These are phyloP conservation scores for Hypomesus transpacificus DNA, from an alignment of 2,113 vertebrate genomes.

Conservation along the genomic window DNA sequence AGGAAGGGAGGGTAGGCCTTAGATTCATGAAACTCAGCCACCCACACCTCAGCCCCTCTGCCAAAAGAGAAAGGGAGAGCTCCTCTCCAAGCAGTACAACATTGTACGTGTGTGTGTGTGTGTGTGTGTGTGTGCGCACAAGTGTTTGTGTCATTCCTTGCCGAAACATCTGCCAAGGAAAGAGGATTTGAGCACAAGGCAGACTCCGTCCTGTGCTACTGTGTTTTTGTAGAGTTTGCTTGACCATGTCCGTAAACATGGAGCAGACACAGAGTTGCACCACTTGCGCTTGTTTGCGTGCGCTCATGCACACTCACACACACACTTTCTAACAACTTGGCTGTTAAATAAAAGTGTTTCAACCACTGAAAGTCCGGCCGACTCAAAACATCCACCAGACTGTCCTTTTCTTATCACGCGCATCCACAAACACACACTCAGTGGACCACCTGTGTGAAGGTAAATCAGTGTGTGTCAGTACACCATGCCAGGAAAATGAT, in stretches of 20 bases:
- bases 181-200: conserved; percentile 45
- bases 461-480: not conserved
- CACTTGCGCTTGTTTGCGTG: not conserved
- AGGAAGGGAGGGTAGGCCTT: conserved; percentile 50
- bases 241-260: not conserved
- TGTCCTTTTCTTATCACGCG: not conserved
- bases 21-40: conserved; percentile 65
- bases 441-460: not conserved
- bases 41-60: conserved; percentile 59
- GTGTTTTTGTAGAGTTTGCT: conserved; percentile 46
- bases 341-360: no score
- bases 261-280: no score
- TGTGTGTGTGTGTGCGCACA: conserved; percentile 27
- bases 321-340: not conserved
- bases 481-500: not conserved
- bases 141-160: conserved; percentile 18
- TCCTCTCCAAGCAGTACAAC: conserved; percentile 48
- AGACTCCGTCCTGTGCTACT: conserved; percentile 55
- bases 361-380: no score
- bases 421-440: not conserved
- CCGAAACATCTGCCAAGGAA: conserved; percentile 57
- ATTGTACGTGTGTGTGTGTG: conserved; percentile 25
- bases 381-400: no score
- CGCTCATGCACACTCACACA: not conserved
- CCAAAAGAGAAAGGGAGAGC: conserved; percentile 39